Base-by-base conservation (phyloP, 1,140 invertebrate species). In the Leptinotarsa undecemlineata region DNA sequence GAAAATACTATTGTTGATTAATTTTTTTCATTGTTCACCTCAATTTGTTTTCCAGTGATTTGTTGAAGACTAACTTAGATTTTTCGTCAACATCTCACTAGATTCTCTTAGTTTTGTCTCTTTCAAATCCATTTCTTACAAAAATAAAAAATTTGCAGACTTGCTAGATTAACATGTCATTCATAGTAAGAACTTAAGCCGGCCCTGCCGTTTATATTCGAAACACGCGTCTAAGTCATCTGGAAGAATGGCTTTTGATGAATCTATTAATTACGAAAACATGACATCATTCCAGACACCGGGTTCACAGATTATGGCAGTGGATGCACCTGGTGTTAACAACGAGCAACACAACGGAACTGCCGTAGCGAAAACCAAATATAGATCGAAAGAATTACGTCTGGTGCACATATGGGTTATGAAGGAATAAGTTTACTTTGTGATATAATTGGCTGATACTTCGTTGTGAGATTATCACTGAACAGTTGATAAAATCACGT, bases 201-300 rank as follows among this genome's bases (percentile, higher is more conserved):
- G 51, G 3, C n/a, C n/a, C 51, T 57, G 51, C 3, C 15, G 15
- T 57, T 17, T 15, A 57, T 57, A 57, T 57, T n/a, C 51, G 51
- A 57, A 57, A 57, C 51, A 57, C 17, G 51, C 51, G 51, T 57
- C 51, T 15, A 19, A 57, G 51, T 57, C 51, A 57, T 57, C 51
- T 57, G 51, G 51, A 57, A 57, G 51, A 57, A 57, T 57, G 51
- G 51, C 51, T 57, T 19, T 57, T 57, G 51, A 57, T 57, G 51
- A 57, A 57, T 57, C 51, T 57, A 57, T 57, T 57, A 57, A 57
- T 57, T 57, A 57, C n/a, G 51, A 19, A 57, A 57, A 57, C 51
- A 57, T 57, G 51, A 57, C 51, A 57, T 57, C 51, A 57, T 57
- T 57, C 4, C 15, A 57, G 51, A 17, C 15, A 19, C 51, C 51